Evolutionary conservation across 2,797 vertebrate species (phyloP).

Genomic region (Lycodopsis pacificus): DNA sequence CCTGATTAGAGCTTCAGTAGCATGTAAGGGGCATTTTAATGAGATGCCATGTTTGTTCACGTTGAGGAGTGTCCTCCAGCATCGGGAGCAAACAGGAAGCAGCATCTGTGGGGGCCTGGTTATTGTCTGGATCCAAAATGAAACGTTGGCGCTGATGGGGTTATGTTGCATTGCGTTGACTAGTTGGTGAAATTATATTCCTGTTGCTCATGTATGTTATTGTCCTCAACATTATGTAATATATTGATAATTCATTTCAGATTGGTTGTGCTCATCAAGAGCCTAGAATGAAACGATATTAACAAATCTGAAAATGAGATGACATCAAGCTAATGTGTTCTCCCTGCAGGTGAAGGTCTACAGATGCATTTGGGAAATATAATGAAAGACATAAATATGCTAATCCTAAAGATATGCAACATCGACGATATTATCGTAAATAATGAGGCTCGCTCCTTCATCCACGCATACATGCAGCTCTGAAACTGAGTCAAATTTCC

Average conservation of each 20-base stretch:
- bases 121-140: slow-evolving; percentile 51
- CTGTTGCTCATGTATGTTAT: not conserved
- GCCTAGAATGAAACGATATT: slow-evolving; percentile 12
- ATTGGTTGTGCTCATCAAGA: slow-evolving; percentile 5
- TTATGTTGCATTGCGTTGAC: slow-evolving; percentile 25
- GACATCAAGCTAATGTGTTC: slow-evolving; percentile 2
- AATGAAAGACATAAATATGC: slow-evolving; percentile 20
- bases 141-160: slow-evolving; percentile 3
- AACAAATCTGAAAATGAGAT: slow-evolving; percentile 28
- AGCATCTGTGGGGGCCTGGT: slow-evolving; percentile 36
- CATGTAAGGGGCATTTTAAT: slow-evolving; percentile 56
- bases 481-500: slow-evolving; percentile 40
- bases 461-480: not conserved
- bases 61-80: slow-evolving; percentile 55
- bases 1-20: slow-evolving; percentile 43
- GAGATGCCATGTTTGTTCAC: slow-evolving; percentile 60
- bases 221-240: slow-evolving; percentile 50
- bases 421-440: slow-evolving; percentile 17
- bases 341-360: slow-evolving; percentile 1
- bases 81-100: slow-evolving; percentile 60
- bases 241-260: slow-evolving; percentile 41
- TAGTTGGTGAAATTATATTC: slow-evolving; percentile 21
- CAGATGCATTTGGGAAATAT: not conserved
- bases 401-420: slow-evolving; percentile 21
- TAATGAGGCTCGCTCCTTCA: slow-evolving; percentile 7